A percentile compares a stretch with the other conserved stretches of the same genome.
These are phyloP conservation scores for Saccopteryx leptura DNA, from an alignment of 2,113 vertebrate genomes.

Conservation along the genomic window DNA sequence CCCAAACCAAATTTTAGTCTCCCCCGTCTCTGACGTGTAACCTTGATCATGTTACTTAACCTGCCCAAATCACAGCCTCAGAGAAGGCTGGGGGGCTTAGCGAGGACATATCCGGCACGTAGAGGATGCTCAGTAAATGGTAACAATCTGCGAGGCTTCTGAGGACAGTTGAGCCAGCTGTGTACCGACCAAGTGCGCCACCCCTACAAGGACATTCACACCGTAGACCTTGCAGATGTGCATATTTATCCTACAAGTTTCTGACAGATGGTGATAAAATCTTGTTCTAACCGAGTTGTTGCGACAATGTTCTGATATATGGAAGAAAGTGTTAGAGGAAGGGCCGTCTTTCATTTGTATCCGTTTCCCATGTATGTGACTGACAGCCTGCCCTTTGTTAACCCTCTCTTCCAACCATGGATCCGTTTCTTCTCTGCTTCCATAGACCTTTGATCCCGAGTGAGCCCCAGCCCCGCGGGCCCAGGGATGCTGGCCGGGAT, in stretches of 20 bases:
- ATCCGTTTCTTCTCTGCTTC: background rate
- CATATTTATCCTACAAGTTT: background rate
- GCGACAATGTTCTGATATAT: background rate
- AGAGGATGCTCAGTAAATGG: background rate
- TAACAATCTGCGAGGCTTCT: background rate
- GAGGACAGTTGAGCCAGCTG: background rate
- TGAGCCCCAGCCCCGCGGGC: rapidly evolving
- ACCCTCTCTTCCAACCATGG: background rate
- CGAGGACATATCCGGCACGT: rapidly evolving
- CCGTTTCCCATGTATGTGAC: too few species aligned
- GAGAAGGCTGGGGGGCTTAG: background rate
- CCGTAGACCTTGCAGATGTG: rapidly evolving
- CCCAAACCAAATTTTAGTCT: background rate
- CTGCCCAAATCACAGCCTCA: background rate
- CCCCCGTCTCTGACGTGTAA: background rate
- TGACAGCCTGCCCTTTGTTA: background rate
- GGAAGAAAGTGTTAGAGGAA: background rate
- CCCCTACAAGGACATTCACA: background rate
- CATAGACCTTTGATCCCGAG: background rate
- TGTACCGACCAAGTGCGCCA: background rate
- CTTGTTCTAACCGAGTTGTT: background rate
- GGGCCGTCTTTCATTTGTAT: background rate
- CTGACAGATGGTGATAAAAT: background rate
- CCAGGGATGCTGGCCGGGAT: background rate
- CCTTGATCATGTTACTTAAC: background rate